Evolutionary conservation across 2,888 invertebrate genomes (phyloP).

Genomic region (Ochropleura plecta): DNA sequence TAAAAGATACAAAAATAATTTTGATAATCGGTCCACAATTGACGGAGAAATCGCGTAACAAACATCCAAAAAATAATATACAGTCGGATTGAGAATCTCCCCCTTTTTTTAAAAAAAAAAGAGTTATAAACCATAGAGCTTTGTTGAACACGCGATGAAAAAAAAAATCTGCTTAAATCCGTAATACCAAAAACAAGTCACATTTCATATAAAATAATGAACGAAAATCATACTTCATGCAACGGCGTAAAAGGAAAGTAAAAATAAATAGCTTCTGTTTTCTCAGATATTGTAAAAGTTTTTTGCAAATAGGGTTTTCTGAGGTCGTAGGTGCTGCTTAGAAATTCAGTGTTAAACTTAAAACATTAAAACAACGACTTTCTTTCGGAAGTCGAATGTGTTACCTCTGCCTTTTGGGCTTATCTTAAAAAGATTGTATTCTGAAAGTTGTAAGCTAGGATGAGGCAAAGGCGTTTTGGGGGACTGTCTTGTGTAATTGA

Average conservation of each 20-base stretch:
- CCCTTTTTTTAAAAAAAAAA: no score
- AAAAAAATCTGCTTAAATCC: neutral
- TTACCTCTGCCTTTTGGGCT: conserved; percentile 6
- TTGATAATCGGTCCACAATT: no score
- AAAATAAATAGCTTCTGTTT: conserved; percentile 53
- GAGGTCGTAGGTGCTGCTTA: conserved; percentile 38
- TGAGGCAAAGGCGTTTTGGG: no score
- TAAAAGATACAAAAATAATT: no score
- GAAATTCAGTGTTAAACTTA: conserved; percentile 54
- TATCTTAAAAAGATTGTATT: conserved; percentile 17
- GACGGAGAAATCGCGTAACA: no score
- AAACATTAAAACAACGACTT: conserved; percentile 49
- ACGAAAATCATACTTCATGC: conserved; percentile 35
- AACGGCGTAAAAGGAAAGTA: conserved; percentile 36
- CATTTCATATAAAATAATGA: conserved; percentile 31
- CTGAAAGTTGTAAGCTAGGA: neutral
- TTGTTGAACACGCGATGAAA: neutral
- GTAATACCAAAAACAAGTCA: conserved; percentile 15
- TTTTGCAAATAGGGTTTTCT: conserved; percentile 41
- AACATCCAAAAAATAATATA: no score
- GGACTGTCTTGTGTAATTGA: no score
- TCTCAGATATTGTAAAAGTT: conserved; percentile 59
- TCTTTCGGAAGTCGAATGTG: conserved; percentile 31
- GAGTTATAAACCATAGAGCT: neutral
- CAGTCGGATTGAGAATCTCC: no score